Conservation (phyloP, 2,797 vertebrate genomes). For the Rousettus madagascariensis region DNA sequence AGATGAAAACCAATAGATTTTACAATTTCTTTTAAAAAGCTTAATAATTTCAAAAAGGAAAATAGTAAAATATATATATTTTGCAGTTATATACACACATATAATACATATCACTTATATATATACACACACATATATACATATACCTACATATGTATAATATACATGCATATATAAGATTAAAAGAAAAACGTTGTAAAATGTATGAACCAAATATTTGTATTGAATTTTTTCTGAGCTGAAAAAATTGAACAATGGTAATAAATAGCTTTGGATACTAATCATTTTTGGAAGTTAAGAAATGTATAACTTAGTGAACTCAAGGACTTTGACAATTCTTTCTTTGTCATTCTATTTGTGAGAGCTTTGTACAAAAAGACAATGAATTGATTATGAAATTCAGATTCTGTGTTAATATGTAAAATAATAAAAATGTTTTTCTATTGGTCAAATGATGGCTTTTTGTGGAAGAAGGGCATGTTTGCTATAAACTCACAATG, state of each 20-base stretch:
- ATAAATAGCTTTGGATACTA: not conserved
- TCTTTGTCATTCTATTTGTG: not conserved
- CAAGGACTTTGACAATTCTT: not conserved
- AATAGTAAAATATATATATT: not conserved
- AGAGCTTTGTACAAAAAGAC: not conserved
- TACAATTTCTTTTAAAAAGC: not conserved
- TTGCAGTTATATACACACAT: not conserved
- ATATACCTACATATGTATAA: no score
- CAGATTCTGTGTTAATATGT: not conserved
- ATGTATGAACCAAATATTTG: not conserved
- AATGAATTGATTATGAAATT: not conserved
- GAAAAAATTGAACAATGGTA: not conserved
- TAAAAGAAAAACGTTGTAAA: not conserved
- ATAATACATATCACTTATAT: not conserved
- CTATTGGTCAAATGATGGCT: not conserved
- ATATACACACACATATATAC: not conserved
- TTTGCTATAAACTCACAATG: not conserved
- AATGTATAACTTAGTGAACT: not conserved
- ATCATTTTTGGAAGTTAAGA: not conserved
- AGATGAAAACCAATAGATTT: not conserved
- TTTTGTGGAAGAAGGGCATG: not conserved
- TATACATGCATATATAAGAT: not conserved
- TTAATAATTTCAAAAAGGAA: not conserved
- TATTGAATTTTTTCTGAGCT: not conserved
- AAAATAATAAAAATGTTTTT: not conserved